phyloP scores from a whole-genome alignment of 1,140 invertebrate species.

The Coenobita brevimanus region DNA sequence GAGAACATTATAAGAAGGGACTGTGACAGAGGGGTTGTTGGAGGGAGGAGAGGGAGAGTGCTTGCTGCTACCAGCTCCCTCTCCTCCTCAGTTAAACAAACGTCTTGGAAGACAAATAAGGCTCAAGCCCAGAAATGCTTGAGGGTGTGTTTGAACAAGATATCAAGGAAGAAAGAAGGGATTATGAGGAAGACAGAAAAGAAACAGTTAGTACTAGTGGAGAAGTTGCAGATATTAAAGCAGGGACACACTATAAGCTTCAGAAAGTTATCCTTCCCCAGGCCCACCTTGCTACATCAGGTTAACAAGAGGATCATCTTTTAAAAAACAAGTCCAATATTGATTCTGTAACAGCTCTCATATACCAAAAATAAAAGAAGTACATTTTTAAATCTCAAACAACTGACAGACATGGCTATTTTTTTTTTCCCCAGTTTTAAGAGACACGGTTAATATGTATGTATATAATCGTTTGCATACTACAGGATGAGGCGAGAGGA shows the following conservation, averaged over 20 bases:
- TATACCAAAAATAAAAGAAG: conserved; percentile 63
- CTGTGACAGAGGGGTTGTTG: too few species aligned
- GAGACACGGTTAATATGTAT: conserved; percentile 51
- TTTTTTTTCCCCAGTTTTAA: conserved; percentile 29
- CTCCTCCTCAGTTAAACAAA: neutral
- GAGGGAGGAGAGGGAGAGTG: too few species aligned
- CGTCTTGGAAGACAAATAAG: conserved; percentile 31
- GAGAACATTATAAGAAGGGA: too few species aligned
- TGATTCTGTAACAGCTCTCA: conserved; percentile 58
- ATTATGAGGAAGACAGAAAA: too few species aligned
- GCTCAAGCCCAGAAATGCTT: neutral
- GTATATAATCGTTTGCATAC: conserved; percentile 50
- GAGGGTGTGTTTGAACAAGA: conserved; percentile 9
- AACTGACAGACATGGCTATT: conserved; percentile 51
- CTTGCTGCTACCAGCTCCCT: too few species aligned
- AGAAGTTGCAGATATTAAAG: too few species aligned
- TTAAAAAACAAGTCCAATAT: conserved; percentile 55
- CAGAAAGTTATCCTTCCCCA: conserved; percentile 7
- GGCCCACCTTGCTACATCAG: conserved; percentile 54
- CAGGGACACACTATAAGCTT: too few species aligned
- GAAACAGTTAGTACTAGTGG: too few species aligned
- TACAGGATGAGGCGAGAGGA: conserved; percentile 12
- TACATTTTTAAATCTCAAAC: conserved; percentile 42
- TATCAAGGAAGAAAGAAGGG: too few species aligned
- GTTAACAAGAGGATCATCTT: conserved; percentile 52